phyloP scores from a whole-genome alignment of 2,888 invertebrate species.

The Chymomyza amoena region DNA sequence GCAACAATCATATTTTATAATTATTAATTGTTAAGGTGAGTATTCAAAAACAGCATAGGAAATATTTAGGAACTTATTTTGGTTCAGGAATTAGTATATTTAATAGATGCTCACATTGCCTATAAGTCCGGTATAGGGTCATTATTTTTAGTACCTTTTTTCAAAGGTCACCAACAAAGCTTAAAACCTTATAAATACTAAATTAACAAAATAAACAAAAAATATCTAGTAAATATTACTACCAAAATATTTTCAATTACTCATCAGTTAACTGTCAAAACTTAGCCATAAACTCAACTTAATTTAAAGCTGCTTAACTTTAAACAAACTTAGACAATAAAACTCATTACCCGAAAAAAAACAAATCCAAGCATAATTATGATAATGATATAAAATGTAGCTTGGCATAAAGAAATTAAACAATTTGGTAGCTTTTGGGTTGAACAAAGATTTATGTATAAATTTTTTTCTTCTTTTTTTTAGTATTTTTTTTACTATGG shows the following conservation, averaged over 20 bases:
- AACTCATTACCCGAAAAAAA: not conserved
- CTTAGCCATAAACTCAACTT: not conserved
- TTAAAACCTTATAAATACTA: not conserved
- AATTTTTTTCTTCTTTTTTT: conserved; percentile 3
- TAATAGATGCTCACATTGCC: too few species aligned
- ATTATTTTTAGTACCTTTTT: too few species aligned
- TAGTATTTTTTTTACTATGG: not conserved
- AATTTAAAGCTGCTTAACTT: not conserved
- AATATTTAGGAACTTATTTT: too few species aligned
- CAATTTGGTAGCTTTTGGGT: not conserved
- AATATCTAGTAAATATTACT: not conserved
- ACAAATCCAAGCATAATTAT: not conserved
- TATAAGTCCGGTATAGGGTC: too few species aligned
- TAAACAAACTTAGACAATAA: not conserved
- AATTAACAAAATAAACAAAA: not conserved
- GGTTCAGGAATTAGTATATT: too few species aligned
- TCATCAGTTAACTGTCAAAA: not conserved
- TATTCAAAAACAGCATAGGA: too few species aligned
- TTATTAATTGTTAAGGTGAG: too few species aligned
- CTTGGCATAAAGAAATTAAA: not conserved
- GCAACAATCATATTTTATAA: too few species aligned
- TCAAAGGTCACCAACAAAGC: too few species aligned
- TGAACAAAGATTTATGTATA: conserved; percentile 2
- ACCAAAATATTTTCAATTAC: not conserved
- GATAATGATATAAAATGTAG: not conserved